Evolutionary conservation across 2,113 vertebrate species (phyloP), one percentile per base, ranked within the genome.

Genomic region (Meles meles): DNA sequence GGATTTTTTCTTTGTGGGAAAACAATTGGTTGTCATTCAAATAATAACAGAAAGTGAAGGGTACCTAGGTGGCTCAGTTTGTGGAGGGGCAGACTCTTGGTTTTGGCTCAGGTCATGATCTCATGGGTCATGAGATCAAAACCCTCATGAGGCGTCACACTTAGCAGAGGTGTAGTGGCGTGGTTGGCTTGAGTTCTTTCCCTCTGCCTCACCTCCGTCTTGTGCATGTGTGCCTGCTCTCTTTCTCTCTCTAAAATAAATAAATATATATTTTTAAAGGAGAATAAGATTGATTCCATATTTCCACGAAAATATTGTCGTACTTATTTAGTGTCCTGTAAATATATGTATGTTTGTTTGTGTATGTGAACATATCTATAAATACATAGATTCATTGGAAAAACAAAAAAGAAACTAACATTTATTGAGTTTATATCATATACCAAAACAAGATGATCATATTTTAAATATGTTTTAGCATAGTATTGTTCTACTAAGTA

Each of bases 391-490:
- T 29, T 39, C 84, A 59, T 21, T 90, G 9, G 20, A 94, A 61
- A 94, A 81, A 29, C 4, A 76, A 71, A 95, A 39, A 89, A 37
- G 49, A 71, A 65, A 29, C 44, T 77, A 93, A 69, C 2, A n/a
- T 71, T 71, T 52, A 31, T 61, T 85, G n/a, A 95, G 27, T 67
- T 91, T 47, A 52, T 82, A 67, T 87, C 37, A 80, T 86, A 11
- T 97, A 11, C 13, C 20, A 95, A 13, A 13, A 42, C n/a, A 94
- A 61, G 37, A 63, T 77, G 47, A 85, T 80, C 2, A 42, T 72
- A 89, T 91, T 55, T 94, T 39, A 93, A 94, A 47, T 96, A 90
- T 79, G 29, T 77, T 86, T 93, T 96, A 91, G 42, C 2, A 49
- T 74, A 79, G 34, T 63, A 39, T 74, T 93, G 11, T 5, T 74